Conservation (phyloP, 2,797 vertebrate species). For the Eulemur mongoz region DNA sequence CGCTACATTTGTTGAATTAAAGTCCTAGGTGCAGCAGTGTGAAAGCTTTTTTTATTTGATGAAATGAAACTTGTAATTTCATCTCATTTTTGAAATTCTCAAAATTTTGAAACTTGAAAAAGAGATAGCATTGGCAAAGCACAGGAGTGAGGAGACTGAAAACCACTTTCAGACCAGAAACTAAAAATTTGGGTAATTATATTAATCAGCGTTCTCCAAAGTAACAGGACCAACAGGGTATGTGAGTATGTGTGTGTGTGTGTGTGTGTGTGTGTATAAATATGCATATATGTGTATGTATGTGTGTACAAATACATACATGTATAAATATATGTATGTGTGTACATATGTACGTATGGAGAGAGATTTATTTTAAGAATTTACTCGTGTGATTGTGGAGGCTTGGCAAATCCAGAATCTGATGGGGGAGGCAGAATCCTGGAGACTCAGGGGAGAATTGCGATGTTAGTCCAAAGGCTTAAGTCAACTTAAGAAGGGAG, state of each 20-base stretch:
- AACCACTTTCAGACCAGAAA: neutral
- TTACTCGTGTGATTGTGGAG: neutral
- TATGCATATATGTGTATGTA: neutral
- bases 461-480: neutral
- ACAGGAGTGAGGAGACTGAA: neutral
- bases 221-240: neutral
- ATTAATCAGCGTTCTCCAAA: neutral
- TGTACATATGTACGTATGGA: rapidly evolving
- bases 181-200: neutral
- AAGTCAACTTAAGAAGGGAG: neutral
- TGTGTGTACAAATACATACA: no score
- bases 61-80: neutral
- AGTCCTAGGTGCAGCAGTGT: neutral
- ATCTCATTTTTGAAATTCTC: neutral
- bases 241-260: neutral
- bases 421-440: neutral
- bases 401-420: neutral
- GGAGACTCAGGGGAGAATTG: neutral
- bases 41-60: neutral
- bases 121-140: neutral
- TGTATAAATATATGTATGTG: neutral
- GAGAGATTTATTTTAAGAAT: neutral
- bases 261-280: neutral
- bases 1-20: neutral
- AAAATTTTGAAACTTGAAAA: neutral